A percentile compares a stretch with the other conserved stretches of the same genome.
Evolutionary conservation across 1,140 invertebrate species (phyloP).

Genomic region (Lucilia sericata): DNA sequence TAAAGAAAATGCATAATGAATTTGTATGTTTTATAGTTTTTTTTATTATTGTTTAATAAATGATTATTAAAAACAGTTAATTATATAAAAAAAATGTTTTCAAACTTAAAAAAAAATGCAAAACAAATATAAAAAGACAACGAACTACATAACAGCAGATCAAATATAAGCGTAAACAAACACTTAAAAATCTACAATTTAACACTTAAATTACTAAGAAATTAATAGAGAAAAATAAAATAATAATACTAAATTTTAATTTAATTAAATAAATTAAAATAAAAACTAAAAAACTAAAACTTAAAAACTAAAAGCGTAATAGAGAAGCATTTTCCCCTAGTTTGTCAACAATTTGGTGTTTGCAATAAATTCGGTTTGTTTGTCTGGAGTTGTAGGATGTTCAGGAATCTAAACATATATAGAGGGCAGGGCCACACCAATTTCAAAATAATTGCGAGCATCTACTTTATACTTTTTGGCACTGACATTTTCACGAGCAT

Average conservation of each 20-base stretch:
- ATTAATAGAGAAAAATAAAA: slow-evolving; percentile 35
- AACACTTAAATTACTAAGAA: slow-evolving; percentile 39
- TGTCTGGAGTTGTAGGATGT: no score
- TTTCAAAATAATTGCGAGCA: slow-evolving; percentile 61
- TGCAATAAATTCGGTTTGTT: slow-evolving; percentile 32
- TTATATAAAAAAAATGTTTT: slow-evolving; percentile 26
- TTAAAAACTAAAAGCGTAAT: slow-evolving; percentile 66
- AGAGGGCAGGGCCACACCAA: slow-evolving; percentile 62
- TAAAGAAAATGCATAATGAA: not conserved
- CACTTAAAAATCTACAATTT: not conserved
- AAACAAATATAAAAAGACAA: slow-evolving; percentile 45
- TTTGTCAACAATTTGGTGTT: slow-evolving; percentile 59
- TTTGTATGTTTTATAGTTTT: slow-evolving; percentile 30
- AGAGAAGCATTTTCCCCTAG: slow-evolving; percentile 65
- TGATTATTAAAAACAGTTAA: not conserved
- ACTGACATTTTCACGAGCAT: slow-evolving; percentile 39
- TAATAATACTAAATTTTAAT: not conserved
- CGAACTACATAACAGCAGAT: slow-evolving; percentile 65
- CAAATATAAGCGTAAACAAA: slow-evolving; percentile 48
- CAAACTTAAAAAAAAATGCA: slow-evolving; percentile 53
- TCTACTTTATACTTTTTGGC: slow-evolving; percentile 61
- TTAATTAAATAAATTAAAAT: no score
- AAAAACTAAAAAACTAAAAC: slow-evolving; percentile 41
- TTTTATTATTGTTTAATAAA: slow-evolving; percentile 51
- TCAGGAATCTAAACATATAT: slow-evolving; percentile 59